These are phyloP conservation scores for Aviceda subcristata DNA, from an alignment of 2,113 vertebrate genomes.

Conservation along the genomic window DNA sequence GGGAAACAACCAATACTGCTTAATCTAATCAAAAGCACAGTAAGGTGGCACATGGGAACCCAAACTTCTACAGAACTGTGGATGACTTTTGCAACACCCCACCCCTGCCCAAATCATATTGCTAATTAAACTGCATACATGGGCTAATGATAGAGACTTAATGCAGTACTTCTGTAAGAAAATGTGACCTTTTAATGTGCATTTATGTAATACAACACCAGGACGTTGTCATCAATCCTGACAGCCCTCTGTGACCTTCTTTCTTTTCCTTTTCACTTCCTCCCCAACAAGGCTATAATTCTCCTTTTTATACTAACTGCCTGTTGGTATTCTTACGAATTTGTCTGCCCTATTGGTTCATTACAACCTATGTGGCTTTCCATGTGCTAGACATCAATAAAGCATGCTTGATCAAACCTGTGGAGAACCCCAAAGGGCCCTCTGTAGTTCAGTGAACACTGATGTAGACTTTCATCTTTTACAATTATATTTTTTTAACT, in stretches of 20 bases:
- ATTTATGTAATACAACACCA: not conserved
- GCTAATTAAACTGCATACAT: not conserved
- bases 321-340: conserved; percentile 35
- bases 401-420: conserved; percentile 18
- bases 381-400: conserved; percentile 32
- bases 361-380: conserved; percentile 29
- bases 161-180: not conserved
- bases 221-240: not conserved
- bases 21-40: not conserved
- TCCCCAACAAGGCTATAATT: not conserved
- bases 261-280: conserved; percentile 32
- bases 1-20: not conserved
- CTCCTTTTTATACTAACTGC: not conserved
- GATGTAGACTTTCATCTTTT: conserved; percentile 38
- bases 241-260: not conserved
- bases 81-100: not conserved
- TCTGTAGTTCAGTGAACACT: conserved; percentile 4
- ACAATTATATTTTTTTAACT: conserved; percentile 29
- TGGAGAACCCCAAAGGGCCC: conserved; percentile 6
- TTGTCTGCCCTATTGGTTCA: conserved; percentile 33
- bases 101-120: not conserved
- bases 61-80: not conserved
- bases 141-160: not conserved
- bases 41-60: not conserved
- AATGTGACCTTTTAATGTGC: not conserved